Evolutionary conservation across 2,797 vertebrate species (phyloP).

Genomic region (Etheostoma perlongum): DNA sequence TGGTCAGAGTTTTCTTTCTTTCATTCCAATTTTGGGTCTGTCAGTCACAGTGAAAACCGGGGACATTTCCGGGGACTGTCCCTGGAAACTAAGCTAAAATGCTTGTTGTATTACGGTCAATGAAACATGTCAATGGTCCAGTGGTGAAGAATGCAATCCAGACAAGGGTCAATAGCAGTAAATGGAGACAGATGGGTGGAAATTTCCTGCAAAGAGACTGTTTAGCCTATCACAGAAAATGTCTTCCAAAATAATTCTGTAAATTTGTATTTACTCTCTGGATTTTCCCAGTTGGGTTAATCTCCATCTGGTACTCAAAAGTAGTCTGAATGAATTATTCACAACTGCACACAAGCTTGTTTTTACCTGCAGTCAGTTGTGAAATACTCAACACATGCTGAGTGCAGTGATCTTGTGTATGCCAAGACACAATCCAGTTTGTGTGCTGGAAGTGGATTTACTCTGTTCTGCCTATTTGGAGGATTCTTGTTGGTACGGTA

Average conservation of each 20-base stretch:
- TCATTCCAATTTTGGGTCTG: no score
- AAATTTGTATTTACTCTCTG: background rate
- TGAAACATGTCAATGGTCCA: conserved; percentile 46
- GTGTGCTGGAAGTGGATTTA: conserved; percentile 18
- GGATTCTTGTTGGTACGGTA: background rate
- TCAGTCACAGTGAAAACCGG: no score
- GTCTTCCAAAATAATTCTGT: background rate
- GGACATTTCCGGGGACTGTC: no score
- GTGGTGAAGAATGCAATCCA: conserved; percentile 40
- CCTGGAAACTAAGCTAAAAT: background rate
- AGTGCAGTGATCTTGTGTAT: conserved; percentile 3
- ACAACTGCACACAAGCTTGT: conserved; percentile 4
- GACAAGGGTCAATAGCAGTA: conserved; percentile 31
- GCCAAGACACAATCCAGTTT: conserved; percentile 15
- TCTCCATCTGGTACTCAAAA: conserved; percentile 30
- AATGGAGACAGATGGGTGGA: conserved; percentile 43
- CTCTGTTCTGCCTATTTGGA: conserved; percentile 33
- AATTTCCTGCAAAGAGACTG: background rate
- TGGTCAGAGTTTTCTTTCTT: no score
- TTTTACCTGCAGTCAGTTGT: conserved; percentile 32
- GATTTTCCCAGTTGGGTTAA: conserved; percentile 24
- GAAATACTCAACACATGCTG: conserved; percentile 25
- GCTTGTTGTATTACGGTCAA: conserved; percentile 40
- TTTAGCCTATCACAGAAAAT: conserved; percentile 2
- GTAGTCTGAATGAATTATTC: conserved; percentile 35